A percentile compares a stretch with the other conserved stretches of the same genome.
Evolutionary conservation across 2,113 vertebrate species (phyloP).

Genomic region (Nestor notabilis): DNA sequence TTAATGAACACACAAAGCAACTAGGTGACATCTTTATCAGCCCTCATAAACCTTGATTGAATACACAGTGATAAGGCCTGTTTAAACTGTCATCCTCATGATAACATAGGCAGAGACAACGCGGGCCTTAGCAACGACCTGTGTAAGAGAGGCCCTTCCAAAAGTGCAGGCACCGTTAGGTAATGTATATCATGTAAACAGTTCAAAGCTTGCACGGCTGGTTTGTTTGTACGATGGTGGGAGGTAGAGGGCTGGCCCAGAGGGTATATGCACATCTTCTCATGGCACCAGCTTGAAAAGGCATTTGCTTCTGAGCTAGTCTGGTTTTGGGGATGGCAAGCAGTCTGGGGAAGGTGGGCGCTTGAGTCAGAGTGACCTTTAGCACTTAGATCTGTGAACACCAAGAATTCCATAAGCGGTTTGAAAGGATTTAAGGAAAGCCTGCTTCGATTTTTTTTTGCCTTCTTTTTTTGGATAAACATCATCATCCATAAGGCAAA

Average conservation of each 20-base stretch:
- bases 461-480: neutral
- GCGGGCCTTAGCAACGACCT: constrained; percentile 62
- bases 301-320: neutral
- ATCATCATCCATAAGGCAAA: neutral
- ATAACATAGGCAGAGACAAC: constrained; percentile 82
- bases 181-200: neutral
- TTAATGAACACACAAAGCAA: constrained; percentile 81
- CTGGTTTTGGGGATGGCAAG: neutral
- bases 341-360: neutral
- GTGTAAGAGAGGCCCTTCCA: constrained; percentile 33
- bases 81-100: constrained; percentile 94
- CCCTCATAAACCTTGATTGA: constrained; percentile 98
- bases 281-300: accelerated
- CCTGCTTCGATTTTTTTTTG: neutral
- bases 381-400: constrained; percentile 12
- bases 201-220: neutral
- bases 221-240: neutral
- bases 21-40: constrained; percentile 92
- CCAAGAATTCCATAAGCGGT: neutral
- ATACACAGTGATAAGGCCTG: constrained; percentile 95
- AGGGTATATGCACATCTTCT: neutral
- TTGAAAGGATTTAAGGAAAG: neutral
- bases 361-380: neutral
- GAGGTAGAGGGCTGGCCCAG: neutral
- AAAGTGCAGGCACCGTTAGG: neutral